These are phyloP conservation scores for Tiliqua scincoides DNA, from an alignment of 2,113 vertebrate genomes.

Conservation along the genomic window DNA sequence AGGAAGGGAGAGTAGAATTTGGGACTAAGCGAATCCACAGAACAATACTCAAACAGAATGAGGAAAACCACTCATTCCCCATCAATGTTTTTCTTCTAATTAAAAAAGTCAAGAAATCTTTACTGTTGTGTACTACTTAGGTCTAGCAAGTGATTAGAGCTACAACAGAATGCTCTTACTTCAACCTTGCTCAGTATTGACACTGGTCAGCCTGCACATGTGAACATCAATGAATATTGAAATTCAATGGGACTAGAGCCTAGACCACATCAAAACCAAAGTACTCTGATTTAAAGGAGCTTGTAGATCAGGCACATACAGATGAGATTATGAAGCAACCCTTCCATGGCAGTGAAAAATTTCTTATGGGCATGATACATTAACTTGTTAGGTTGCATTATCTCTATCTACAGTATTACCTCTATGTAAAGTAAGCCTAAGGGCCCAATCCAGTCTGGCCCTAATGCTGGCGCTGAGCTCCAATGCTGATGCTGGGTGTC, in stretches of 20 bases:
- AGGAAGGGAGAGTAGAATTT: not conserved
- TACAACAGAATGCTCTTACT: not conserved
- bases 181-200: not conserved
- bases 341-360: not conserved
- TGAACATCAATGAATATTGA: too few relatives aligned
- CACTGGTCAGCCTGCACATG: not conserved
- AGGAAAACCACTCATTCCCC: not conserved
- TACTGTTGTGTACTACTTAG: not conserved
- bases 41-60: not conserved
- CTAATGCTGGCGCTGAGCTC: too few relatives aligned
- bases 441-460: too few relatives aligned
- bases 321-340: not conserved
- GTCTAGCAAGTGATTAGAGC: not conserved
- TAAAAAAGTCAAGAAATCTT: slow-evolving; percentile 5
- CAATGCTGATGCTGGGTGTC: too few relatives aligned
- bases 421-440: too few relatives aligned
- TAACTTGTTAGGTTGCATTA: not conserved
- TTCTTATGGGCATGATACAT: not conserved
- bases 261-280: not conserved
- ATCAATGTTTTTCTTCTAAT: not conserved
- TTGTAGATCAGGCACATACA: not conserved
- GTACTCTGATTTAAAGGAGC: not conserved
- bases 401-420: not conserved
- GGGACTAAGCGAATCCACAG: not conserved
- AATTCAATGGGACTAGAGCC: not conserved